Evolutionary conservation across 1,140 invertebrate species (phyloP).

Genomic region (Hycleus cichorii): DNA sequence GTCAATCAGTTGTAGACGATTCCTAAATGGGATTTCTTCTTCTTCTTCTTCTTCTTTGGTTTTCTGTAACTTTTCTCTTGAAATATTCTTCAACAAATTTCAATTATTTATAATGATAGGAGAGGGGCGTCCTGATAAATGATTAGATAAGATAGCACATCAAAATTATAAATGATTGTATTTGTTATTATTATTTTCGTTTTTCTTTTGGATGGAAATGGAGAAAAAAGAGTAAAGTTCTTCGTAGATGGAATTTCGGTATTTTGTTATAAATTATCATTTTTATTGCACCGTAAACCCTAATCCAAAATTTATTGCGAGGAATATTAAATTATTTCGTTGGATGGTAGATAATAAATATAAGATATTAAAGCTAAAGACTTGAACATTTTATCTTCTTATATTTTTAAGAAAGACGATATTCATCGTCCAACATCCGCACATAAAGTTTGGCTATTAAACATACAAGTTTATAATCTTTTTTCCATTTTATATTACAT

Average conservation of each 20-base stretch:
- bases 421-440: slow-evolving; percentile 35
- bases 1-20: background rate
- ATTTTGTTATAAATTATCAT: slow-evolving; percentile 42
- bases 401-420: slow-evolving; percentile 31
- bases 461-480: slow-evolving; percentile 39
- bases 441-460: slow-evolving; percentile 38
- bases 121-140: slow-evolving; percentile 15
- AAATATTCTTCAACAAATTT: too few species aligned
- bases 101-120: too few species aligned
- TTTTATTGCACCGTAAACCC: slow-evolving; percentile 39
- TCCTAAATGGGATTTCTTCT: background rate
- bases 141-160: slow-evolving; percentile 18
- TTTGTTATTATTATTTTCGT: background rate
- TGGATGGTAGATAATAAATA: slow-evolving; percentile 37
- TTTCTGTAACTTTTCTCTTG: too few species aligned
- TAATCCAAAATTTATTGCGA: slow-evolving; percentile 41
- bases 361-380: slow-evolving; percentile 37
- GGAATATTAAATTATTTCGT: slow-evolving; percentile 41
- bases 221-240: background rate
- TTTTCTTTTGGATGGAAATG: slow-evolving; percentile 1
- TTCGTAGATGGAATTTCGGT: slow-evolving; percentile 33
- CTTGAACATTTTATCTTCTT: slow-evolving; percentile 28
- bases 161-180: slow-evolving; percentile 16
- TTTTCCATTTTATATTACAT: slow-evolving; percentile 30
- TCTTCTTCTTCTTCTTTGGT: background rate